Conservation (phyloP, 92 coral and sea anemone genomes). For the Paragorgia papillata region DNA sequence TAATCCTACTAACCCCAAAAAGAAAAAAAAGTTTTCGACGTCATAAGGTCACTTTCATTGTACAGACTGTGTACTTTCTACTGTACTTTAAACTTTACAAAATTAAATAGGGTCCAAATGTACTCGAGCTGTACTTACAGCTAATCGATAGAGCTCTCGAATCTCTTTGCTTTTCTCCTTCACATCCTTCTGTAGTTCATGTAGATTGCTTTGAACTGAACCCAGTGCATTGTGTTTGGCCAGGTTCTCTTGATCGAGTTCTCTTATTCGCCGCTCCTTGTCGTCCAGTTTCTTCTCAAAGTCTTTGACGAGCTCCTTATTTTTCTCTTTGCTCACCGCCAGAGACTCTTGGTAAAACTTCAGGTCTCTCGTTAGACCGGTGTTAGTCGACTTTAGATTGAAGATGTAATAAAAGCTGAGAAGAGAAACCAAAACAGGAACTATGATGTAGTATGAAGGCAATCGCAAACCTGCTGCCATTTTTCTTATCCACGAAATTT, state of each 20-base stretch:
- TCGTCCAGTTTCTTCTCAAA: not conserved
- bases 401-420: not conserved
- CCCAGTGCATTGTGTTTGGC: slow-evolving; percentile 2
- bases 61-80: too few relatives aligned
- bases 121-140: slow-evolving; percentile 7
- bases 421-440: not conserved
- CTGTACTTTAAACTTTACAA: too few relatives aligned
- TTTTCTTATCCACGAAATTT: not conserved
- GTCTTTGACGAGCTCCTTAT: slow-evolving; percentile 16
- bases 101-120: too few relatives aligned
- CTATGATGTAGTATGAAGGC: not conserved
- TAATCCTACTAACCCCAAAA: too few relatives aligned
- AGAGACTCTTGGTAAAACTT: slow-evolving; percentile 5
- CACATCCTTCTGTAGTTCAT: not conserved
- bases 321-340: slow-evolving; percentile 10
- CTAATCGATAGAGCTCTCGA: not conserved
- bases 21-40: too few relatives aligned
- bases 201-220: not conserved
- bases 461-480: not conserved
- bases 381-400: not conserved
- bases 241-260: slow-evolving; percentile 1
- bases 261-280: not conserved
- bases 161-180: not conserved
- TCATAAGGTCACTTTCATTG: too few relatives aligned
- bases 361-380: not conserved